These are phyloP conservation scores for Platysternon megacephalum DNA, from an alignment of 2,113 vertebrate genomes.

Conservation along the genomic window DNA sequence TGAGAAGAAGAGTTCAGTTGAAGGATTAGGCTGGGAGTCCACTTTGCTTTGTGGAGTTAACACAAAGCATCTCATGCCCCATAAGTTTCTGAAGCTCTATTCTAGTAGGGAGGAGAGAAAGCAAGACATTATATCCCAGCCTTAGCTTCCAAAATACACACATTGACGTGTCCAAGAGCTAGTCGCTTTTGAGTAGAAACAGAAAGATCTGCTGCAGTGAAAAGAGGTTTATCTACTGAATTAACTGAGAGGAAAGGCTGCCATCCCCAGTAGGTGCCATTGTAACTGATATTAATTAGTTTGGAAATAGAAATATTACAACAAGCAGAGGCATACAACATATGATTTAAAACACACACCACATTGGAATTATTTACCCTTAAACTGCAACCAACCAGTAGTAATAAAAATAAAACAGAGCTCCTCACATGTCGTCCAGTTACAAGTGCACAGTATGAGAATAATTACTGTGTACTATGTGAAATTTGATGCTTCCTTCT, in stretches of 20 bases:
- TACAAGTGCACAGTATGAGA: background rate
- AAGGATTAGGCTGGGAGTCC: background rate
- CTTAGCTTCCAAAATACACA: background rate
- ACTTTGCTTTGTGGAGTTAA: background rate
- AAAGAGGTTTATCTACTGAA: background rate
- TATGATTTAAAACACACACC: background rate
- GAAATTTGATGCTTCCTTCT: background rate
- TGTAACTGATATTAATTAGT: background rate
- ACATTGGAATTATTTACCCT: background rate
- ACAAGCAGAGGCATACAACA: background rate
- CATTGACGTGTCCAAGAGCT: background rate
- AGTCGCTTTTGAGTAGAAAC: background rate
- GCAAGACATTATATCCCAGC: background rate
- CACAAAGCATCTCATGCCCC: background rate
- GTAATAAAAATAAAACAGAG: background rate
- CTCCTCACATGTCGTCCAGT: background rate
- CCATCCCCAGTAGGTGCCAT: background rate
- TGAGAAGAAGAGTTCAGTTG: background rate
- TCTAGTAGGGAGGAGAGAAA: background rate
- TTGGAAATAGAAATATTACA: background rate
- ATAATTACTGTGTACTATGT: background rate
- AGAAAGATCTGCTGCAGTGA: constrained; percentile 1
- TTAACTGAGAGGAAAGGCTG: background rate
- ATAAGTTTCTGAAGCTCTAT: background rate
- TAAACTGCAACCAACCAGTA: background rate